A percentile compares a stretch with the other conserved stretches of the same genome.
These are phyloP conservation scores for Probosciger aterrimus DNA, from an alignment of 2,113 vertebrate genomes.

Conservation along the genomic window DNA sequence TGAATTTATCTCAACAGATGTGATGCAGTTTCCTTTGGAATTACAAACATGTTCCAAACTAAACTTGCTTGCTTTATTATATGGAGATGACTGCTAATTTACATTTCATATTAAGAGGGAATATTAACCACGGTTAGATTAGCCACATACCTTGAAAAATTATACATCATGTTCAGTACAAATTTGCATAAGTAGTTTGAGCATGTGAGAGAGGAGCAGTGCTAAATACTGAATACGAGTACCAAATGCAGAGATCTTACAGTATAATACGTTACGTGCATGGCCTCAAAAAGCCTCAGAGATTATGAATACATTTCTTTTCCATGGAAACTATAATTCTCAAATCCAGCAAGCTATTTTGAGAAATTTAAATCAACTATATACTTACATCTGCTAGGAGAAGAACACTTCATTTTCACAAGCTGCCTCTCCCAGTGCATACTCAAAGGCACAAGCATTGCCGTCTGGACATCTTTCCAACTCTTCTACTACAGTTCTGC, in stretches of 20 bases:
- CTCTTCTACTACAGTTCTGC: background rate
- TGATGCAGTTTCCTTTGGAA: background rate
- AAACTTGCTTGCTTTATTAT: background rate
- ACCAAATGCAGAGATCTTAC: background rate
- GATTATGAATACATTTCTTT: slow-evolving; percentile 51
- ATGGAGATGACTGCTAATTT: background rate
- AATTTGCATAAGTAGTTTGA: slow-evolving; percentile 46
- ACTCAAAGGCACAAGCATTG: background rate
- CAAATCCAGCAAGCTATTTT: slow-evolving; percentile 52
- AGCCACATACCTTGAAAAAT: slow-evolving; percentile 37
- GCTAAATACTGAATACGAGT: slow-evolving; percentile 6
- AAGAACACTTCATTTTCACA: background rate
- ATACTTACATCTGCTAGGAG: slow-evolving; percentile 33
- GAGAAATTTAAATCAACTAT: slow-evolving; percentile 44
- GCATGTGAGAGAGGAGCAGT: background rate
- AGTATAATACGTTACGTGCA: background rate
- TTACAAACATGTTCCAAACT: background rate
- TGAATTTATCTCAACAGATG: background rate
- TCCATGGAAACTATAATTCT: slow-evolving; percentile 63
- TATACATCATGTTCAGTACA: background rate
- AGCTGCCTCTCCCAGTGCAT: background rate
- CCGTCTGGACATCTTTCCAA: background rate
- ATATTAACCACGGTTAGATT: background rate
- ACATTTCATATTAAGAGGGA: background rate
- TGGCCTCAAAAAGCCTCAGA: slow-evolving; percentile 60